These are phyloP conservation scores for Zosterops pallidus DNA, from an alignment of 2,113 vertebrate species.

Conservation along the genomic window DNA sequence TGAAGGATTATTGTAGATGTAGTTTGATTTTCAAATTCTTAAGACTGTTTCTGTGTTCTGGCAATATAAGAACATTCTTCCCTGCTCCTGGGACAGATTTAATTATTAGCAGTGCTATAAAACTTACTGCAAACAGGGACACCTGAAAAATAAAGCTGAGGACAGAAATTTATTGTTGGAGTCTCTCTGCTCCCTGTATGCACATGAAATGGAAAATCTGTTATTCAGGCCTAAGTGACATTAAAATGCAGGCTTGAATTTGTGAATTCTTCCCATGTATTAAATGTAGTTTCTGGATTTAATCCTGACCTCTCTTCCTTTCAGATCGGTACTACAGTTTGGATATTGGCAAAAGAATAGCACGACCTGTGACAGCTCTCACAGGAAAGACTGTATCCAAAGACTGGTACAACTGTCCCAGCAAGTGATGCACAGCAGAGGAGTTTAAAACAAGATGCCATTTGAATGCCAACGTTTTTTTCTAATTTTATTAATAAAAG, in stretches of 20 bases:
- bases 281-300: not conserved
- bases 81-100: not conserved
- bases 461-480: constrained; percentile 47
- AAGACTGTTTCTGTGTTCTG: not conserved
- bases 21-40: not conserved
- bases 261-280: not conserved
- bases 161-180: not conserved
- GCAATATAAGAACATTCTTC: not conserved
- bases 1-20: not conserved
- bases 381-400: constrained; percentile 81
- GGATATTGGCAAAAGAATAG: constrained; percentile 74
- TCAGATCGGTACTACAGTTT: constrained; percentile 88
- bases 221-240: not conserved
- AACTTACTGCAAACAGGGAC: not conserved
- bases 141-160: not conserved
- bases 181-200: not conserved
- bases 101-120: not conserved
- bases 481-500: constrained; percentile 90
- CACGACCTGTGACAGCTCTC: constrained; percentile 72
- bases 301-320: constrained; percentile 1
- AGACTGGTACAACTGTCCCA: constrained; percentile 86
- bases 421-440: constrained; percentile 37
- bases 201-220: not conserved
- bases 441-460: not conserved
- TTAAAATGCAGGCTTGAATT: not conserved